Percentiles rank a stretch among this genome's conserved stretches.
Evolutionary conservation across 1,140 invertebrate genomes (phyloP).

Genomic region (Micrasema longulum): DNA sequence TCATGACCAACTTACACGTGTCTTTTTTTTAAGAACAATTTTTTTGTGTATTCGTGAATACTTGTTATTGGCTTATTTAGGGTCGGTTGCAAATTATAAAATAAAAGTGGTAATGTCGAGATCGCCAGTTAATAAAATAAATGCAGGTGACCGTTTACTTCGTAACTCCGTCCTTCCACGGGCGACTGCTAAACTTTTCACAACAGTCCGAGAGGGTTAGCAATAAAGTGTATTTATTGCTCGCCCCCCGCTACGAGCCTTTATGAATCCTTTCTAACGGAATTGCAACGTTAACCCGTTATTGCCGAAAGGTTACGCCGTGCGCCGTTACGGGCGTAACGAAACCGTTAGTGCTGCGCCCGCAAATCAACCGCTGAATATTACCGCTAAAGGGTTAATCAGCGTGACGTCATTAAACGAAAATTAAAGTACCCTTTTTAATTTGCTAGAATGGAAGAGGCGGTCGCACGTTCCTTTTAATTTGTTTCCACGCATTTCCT

Average conservation of each 20-base stretch:
- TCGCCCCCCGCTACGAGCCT: slow-evolving; percentile 35
- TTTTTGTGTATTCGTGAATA: too few relatives aligned
- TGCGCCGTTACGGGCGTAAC: slow-evolving; percentile 27
- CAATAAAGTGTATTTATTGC: slow-evolving; percentile 49
- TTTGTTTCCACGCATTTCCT: too few relatives aligned
- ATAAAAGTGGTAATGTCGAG: too few relatives aligned
- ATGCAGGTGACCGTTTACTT: too few relatives aligned
- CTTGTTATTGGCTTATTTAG: too few relatives aligned
- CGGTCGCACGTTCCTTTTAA: background rate
- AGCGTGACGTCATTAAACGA: slow-evolving; percentile 15
- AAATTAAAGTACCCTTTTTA: slow-evolving; percentile 12
- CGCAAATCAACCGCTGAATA: slow-evolving; percentile 33
- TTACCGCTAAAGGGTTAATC: slow-evolving; percentile 20
- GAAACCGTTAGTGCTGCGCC: slow-evolving; percentile 29
- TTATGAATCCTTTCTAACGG: slow-evolving; percentile 42
- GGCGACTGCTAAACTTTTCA: slow-evolving; percentile 9
- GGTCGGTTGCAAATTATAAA: too few relatives aligned
- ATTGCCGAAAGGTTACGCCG: slow-evolving; percentile 39
- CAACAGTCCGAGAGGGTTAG: slow-evolving; percentile 14
- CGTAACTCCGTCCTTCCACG: background rate
- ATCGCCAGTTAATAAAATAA: too few relatives aligned
- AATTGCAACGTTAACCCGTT: slow-evolving; percentile 47
- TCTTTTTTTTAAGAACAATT: too few relatives aligned
- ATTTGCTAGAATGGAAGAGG: slow-evolving; percentile 12
- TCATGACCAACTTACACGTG: too few relatives aligned